phyloP scores from a whole-genome alignment of 2,888 invertebrate genomes.

The Dicyrtoma fusca region DNA sequence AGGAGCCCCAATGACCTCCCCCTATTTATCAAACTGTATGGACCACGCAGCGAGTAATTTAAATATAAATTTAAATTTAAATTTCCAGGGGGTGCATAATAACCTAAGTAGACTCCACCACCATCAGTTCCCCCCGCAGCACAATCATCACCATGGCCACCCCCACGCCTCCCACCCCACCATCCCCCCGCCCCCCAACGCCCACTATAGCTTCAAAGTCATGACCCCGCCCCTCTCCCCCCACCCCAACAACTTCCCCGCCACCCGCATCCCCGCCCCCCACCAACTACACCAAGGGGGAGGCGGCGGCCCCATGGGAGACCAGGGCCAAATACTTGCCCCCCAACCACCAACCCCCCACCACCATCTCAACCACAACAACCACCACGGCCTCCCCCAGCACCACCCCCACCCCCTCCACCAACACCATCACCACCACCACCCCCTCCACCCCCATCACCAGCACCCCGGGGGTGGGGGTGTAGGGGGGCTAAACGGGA shows the following conservation, averaged over 20 bases:
- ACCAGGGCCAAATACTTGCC: slow-evolving; percentile 16
- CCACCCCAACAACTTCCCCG: slow-evolving; percentile 46
- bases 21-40: slow-evolving; percentile 34
- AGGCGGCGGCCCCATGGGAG: too few relatives aligned
- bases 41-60: slow-evolving; percentile 45
- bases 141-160: slow-evolving; percentile 44
- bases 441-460: slow-evolving; percentile 43
- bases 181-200: slow-evolving; percentile 34
- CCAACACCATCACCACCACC: slow-evolving; percentile 40
- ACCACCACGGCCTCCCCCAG: slow-evolving; percentile 31
- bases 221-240: slow-evolving; percentile 54
- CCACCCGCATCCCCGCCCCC: slow-evolving; percentile 50
- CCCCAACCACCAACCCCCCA: too few relatives aligned
- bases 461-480: slow-evolving; percentile 18
- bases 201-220: slow-evolving; percentile 54
- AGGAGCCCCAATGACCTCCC: slow-evolving; percentile 35
- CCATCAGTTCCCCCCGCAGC: slow-evolving; percentile 30
- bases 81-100: slow-evolving; percentile 54
- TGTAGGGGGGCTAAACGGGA: slow-evolving; percentile 14
- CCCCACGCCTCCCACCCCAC: slow-evolving; percentile 14
- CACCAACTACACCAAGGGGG: slow-evolving; percentile 50
- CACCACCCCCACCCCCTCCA: slow-evolving; percentile 23
- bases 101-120: slow-evolving; percentile 46
- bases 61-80: slow-evolving; percentile 53
- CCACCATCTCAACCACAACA: slow-evolving; percentile 38